Conservation (phyloP, 2,888 invertebrate species). For the Lasioglossum malachurum region DNA sequence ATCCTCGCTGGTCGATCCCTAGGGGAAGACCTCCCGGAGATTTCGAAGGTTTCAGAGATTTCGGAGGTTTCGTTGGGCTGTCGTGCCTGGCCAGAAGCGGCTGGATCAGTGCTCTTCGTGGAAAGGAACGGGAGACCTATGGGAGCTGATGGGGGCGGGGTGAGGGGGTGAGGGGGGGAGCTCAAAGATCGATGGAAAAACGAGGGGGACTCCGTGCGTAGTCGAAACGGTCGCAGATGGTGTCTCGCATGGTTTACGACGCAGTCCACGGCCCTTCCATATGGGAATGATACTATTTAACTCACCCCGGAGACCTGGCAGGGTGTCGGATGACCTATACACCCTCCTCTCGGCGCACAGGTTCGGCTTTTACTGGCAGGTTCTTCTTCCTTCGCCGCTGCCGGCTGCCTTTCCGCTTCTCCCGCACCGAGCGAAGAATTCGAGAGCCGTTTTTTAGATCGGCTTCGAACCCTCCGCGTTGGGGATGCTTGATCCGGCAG, state of each 20-base stretch:
- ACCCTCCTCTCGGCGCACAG: conserved; percentile 39
- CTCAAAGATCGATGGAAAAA: conserved; percentile 64
- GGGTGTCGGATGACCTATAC: conserved; percentile 70
- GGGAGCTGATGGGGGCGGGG: neutral
- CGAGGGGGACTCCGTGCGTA: conserved; percentile 37
- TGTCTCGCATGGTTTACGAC: conserved; percentile 76
- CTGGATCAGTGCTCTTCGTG: conserved; percentile 46
- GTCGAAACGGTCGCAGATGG: conserved; percentile 76
- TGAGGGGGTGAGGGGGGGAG: neutral
- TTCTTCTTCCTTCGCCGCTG: conserved; percentile 29
- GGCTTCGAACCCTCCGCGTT: neutral
- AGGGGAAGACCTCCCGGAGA: conserved; percentile 68
- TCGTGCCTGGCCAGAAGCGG: conserved; percentile 3
- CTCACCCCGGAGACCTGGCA: conserved; percentile 67
- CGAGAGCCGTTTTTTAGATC: neutral
- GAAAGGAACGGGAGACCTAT: conserved; percentile 15
- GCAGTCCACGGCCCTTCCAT: conserved; percentile 70
- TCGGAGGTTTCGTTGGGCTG: conserved; percentile 42
- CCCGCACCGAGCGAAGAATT: neutral
- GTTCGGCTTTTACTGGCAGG: conserved; percentile 59
- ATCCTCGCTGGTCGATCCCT: conserved; percentile 41
- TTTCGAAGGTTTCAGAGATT: conserved; percentile 58
- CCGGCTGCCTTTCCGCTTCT: conserved; percentile 15
- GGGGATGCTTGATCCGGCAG: neutral
- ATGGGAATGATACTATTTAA: conserved; percentile 75